These are phyloP conservation scores for Speoplatyrhinus poulsoni DNA, from an alignment of 2,113 vertebrate genomes.

Conservation along the genomic window DNA sequence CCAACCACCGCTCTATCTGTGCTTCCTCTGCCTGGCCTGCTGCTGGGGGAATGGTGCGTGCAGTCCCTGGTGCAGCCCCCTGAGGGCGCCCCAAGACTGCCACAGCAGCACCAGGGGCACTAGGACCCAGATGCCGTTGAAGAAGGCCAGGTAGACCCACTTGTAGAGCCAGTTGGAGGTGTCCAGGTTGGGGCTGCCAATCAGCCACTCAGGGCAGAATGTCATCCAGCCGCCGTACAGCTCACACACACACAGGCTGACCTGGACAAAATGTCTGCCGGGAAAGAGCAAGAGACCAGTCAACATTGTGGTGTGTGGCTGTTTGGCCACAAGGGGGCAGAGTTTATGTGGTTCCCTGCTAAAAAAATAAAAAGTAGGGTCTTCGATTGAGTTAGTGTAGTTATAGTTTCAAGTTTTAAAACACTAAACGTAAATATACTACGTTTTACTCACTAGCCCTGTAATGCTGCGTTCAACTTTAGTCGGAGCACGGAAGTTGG, in stretches of 20 bases:
- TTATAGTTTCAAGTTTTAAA: too few species aligned
- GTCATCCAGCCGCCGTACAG: constrained; percentile 79
- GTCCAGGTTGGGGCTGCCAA: constrained; percentile 77
- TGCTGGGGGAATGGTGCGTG: constrained; percentile 1
- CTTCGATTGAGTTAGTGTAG: background rate
- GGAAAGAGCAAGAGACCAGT: too few species aligned
- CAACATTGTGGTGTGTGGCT: too few species aligned
- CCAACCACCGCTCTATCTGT: background rate
- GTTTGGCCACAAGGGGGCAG: too few species aligned
- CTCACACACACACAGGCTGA: constrained; percentile 76
- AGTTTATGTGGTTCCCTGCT: background rate
- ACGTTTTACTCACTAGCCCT: too few species aligned
- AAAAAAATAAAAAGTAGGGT: background rate
- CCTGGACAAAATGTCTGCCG: constrained; percentile 80
- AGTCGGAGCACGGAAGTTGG: too few species aligned
- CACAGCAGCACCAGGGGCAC: constrained; percentile 76
- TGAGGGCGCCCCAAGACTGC: constrained; percentile 78
- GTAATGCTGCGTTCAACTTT: too few species aligned
- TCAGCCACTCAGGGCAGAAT: constrained; percentile 76
- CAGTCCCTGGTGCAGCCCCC: constrained; percentile 7
- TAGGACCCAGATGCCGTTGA: constrained; percentile 74
- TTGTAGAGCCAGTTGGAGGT: constrained; percentile 76
- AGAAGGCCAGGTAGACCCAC: constrained; percentile 82
- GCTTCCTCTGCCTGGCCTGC: constrained; percentile 45
- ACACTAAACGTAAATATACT: too few species aligned